Evolutionary conservation across 2,888 invertebrate genomes (phyloP).

Genomic region (Pollenia labialis): DNA sequence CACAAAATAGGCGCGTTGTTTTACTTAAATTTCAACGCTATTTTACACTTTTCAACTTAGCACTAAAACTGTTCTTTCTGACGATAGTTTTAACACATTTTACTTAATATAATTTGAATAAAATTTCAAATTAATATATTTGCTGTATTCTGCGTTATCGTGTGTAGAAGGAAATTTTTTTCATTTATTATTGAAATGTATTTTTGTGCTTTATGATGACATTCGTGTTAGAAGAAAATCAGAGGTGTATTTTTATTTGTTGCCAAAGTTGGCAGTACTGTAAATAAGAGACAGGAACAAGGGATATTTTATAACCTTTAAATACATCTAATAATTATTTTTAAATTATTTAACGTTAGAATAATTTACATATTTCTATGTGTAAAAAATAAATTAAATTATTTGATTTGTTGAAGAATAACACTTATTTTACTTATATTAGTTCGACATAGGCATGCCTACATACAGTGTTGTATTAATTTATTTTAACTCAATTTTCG

Average conservation of each 20-base stretch:
- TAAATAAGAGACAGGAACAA: constrained; percentile 11
- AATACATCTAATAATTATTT: background rate
- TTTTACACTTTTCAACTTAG: constrained; percentile 62
- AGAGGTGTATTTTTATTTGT: constrained; percentile 58
- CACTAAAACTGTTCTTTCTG: constrained; percentile 34
- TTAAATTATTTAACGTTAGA: constrained; percentile 4
- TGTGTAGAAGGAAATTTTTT: constrained; percentile 71
- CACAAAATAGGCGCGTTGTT: constrained; percentile 65
- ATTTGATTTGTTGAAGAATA: too few relatives aligned
- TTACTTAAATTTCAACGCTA: constrained; percentile 34
- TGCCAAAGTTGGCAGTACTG: constrained; percentile 63
- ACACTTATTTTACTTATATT: too few relatives aligned
- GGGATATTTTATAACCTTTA: constrained; percentile 30
- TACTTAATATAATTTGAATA: constrained; percentile 71
- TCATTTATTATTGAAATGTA: constrained; percentile 66
- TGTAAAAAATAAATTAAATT: background rate
- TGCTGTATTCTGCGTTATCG: constrained; percentile 70
- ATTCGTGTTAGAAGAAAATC: constrained; percentile 54
- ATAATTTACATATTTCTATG: background rate
- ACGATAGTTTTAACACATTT: constrained; percentile 60
- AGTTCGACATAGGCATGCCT: background rate
- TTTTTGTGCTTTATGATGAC: constrained; percentile 65
- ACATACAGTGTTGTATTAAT: constrained; percentile 7
- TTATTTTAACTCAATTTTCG: background rate
- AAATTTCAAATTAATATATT: constrained; percentile 74